A percentile compares a stretch with the other conserved stretches of the same genome.
These are phyloP conservation scores for Omphaloscelis lunosa DNA, from an alignment of 2,888 invertebrate genomes.

Conservation along the genomic window DNA sequence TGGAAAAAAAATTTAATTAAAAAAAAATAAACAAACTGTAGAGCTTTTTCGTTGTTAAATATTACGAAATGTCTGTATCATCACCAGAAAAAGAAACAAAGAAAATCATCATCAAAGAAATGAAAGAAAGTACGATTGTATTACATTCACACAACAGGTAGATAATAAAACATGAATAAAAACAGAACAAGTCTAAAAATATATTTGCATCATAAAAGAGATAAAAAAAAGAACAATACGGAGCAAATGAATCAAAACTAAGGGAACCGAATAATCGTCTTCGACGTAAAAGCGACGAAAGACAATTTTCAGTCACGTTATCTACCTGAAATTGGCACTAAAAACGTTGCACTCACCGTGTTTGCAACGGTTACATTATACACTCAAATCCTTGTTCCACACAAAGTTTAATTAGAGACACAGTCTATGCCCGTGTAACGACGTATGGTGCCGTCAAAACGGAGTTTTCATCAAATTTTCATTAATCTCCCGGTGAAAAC, in stretches of 20 bases:
- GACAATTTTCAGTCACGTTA: conserved; percentile 69
- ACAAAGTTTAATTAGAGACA: conserved; percentile 75
- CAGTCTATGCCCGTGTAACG: conserved; percentile 63
- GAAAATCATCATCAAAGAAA: too few species aligned
- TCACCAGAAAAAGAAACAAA: conserved; percentile 3
- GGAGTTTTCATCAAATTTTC: conserved; percentile 83
- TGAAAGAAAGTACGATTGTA: not conserved
- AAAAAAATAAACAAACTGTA: not conserved
- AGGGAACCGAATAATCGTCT: conserved; percentile 55
- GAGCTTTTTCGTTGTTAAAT: not conserved
- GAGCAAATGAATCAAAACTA: conserved; percentile 49
- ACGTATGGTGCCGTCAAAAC: conserved; percentile 73
- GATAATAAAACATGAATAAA: conserved; percentile 41
- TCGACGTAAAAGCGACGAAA: conserved; percentile 51
- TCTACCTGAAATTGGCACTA: conserved; percentile 81
- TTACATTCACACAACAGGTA: conserved; percentile 53
- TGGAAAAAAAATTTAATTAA: too few species aligned
- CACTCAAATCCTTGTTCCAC: conserved; percentile 75
- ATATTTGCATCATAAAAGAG: conserved; percentile 49
- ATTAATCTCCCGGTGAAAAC: conserved; percentile 84
- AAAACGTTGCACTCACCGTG: conserved; percentile 80
- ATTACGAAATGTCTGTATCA: not conserved
- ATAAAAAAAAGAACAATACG: conserved; percentile 41
- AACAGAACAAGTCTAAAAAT: conserved; percentile 26
- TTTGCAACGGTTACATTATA: conserved; percentile 76